A percentile compares a stretch with the other conserved stretches of the same genome.
phyloP scores from a whole-genome alignment of 2,797 vertebrate species.

The Premnoplex brunnescens region DNA sequence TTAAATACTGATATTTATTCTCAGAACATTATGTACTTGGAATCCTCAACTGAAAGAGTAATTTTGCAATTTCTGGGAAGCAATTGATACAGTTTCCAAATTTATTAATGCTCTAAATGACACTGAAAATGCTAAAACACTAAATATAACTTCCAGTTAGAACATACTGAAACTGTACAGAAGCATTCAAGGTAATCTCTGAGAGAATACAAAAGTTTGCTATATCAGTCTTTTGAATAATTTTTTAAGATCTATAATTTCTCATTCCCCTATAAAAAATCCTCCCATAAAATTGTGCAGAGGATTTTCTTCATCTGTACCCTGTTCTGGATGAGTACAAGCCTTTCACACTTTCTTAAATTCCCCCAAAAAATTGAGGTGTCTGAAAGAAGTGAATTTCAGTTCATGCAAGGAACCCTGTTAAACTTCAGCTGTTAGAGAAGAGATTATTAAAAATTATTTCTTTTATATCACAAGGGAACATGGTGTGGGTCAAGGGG shows the following conservation, averaged over 20 bases:
- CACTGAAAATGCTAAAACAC: slow-evolving; percentile 10
- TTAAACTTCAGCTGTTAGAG: neutral
- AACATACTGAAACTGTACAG: neutral
- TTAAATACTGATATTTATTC: slow-evolving; percentile 36
- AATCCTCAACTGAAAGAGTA: neutral
- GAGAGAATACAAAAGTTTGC: neutral
- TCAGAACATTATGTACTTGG: slow-evolving; percentile 6
- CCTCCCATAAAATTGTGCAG: neutral
- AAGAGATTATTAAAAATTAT: neutral
- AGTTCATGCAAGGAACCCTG: neutral
- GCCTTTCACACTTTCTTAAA: neutral
- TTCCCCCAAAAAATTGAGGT: neutral
- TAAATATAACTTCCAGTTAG: slow-evolving; percentile 36
- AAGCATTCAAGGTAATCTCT: slow-evolving; percentile 1
- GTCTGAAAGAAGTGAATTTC: neutral
- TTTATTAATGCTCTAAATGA: slow-evolving; percentile 26
- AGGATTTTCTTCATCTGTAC: neutral
- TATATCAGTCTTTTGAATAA: neutral
- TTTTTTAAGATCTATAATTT: neutral
- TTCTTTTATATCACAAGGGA: neutral
- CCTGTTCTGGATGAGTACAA: neutral
- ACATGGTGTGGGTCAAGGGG: neutral
- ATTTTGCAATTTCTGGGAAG: slow-evolving; percentile 49
- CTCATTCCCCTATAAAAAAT: neutral
- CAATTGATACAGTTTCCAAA: slow-evolving; percentile 50